Base-by-base conservation (phyloP, 2,888 invertebrate species). In the Eupithecia subfuscata region DNA sequence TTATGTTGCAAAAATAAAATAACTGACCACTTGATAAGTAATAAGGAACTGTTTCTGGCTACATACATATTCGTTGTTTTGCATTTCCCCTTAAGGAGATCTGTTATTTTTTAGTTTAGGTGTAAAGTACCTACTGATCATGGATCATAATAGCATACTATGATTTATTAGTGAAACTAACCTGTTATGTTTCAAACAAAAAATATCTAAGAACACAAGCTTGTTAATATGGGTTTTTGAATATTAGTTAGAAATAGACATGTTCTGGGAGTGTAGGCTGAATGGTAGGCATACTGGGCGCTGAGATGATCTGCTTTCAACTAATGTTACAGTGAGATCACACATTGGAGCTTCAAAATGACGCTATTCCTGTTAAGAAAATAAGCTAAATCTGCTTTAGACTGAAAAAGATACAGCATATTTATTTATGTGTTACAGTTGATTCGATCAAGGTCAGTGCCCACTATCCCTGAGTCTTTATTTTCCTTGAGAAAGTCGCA, bases 201-300 rank as follows among this genome's bases (percentile, higher is more conserved):
- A 9, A 12, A 34, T 22, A 8, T 48, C 25, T 18, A 34, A 37
- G 8, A 65, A 45, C 16, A 2, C 34, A 37, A 65, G 34, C 34
- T n/a, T 34, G 65, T 65, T 18, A 48, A 48, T 48, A 18, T 48
- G 18, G 8, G 48, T 18, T 52, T 65, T 65, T 34, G 30, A n/a
- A 7, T 45, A 56, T 74, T 78, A 79, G 77, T 78, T 48, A 30
- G 25, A 30, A 67, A 67, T 70, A 56, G 75, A 80, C 76, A 77
- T 77, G 78, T 63, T 69, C 43, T 71, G 37, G 69, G 43, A 43
- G 79, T n/a, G 67, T 22, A 12, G 12, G 67, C 22, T 40, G n/a
- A 67, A 67, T 67, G 22, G 22, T 16, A 64, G 30, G 52, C 25
- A 43, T 63, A 60, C 16, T 60, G 63, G 63, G 64, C 11, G 30